Percentiles rank a stretch among this genome's conserved stretches.
Conservation (phyloP, 2,888 invertebrate genomes). For the Erannis defoliaria region DNA sequence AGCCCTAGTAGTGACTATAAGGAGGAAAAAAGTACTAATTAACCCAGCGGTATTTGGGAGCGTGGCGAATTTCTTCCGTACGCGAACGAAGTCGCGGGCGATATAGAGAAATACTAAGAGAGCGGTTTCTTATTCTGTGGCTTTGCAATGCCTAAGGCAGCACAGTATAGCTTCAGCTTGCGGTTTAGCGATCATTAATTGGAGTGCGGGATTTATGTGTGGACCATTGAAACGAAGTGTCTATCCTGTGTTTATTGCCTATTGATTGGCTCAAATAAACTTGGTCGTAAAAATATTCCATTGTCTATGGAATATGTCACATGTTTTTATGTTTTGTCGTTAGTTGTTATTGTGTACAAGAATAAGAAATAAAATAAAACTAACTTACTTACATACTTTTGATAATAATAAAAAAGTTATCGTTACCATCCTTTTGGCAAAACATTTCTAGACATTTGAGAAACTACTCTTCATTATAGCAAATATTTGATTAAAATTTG, state of each 20-base stretch:
- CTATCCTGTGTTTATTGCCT: constrained; percentile 29
- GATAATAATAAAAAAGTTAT: too few species aligned
- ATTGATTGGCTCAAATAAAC: constrained; percentile 20
- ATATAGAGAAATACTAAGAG: background rate
- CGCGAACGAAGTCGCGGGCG: too few species aligned
- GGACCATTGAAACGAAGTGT: constrained; percentile 31
- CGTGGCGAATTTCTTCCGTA: too few species aligned
- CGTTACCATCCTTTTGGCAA: too few species aligned
- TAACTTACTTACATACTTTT: too few species aligned
- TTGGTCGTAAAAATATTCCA: constrained; percentile 11
- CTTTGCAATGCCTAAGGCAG: constrained; percentile 10
- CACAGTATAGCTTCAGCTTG: constrained; percentile 22
- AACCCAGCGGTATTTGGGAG: too few species aligned
- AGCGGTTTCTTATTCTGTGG: constrained; percentile 7
- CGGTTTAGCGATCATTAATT: constrained; percentile 36
- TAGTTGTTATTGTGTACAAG: background rate
- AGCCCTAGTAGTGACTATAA: background rate
- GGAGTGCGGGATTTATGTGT: constrained; percentile 32
- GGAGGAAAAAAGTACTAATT: too few species aligned
- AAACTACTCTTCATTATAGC: too few species aligned
- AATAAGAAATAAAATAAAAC: too few species aligned
- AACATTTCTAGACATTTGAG: too few species aligned
- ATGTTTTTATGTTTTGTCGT: background rate
- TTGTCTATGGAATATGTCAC: background rate
- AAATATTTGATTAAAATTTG: too few species aligned